Conservation (phyloP, 2,113 vertebrate species). For the Equus przewalskii region DNA sequence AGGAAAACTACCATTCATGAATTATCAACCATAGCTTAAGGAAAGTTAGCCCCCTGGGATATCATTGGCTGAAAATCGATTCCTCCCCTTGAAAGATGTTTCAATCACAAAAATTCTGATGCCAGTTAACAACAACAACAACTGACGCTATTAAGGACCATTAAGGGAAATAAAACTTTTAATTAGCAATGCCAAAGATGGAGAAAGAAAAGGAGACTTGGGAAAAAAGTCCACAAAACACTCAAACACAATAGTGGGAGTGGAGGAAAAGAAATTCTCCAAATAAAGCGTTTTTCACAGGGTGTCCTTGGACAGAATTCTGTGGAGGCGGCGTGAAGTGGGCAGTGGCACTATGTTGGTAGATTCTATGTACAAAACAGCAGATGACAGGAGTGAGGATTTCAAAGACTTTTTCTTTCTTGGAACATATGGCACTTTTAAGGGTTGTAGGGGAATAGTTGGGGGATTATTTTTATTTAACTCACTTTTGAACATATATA, state of each 20-base stretch:
- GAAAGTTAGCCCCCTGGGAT: not conserved
- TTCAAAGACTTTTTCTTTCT: slow-evolving; percentile 70
- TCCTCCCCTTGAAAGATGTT: not conserved
- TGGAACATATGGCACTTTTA: slow-evolving; percentile 56
- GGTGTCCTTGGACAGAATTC: slow-evolving; percentile 71
- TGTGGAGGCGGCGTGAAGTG: slow-evolving; percentile 61
- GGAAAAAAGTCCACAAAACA: not conserved
- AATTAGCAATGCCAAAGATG: slow-evolving; percentile 8
- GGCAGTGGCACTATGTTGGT: slow-evolving; percentile 65
- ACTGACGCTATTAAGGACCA: not conserved
- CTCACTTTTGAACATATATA: slow-evolving; percentile 29
- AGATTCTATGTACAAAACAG: slow-evolving; percentile 52
- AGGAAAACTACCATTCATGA: not conserved
- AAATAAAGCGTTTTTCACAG: slow-evolving; percentile 54
- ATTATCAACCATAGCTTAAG: not conserved
- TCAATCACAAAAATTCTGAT: not conserved
- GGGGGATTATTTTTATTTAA: slow-evolving; percentile 3
- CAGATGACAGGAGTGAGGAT: slow-evolving; percentile 49
- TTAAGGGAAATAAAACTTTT: not conserved
- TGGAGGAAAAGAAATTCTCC: slow-evolving; percentile 46
- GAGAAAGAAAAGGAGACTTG: slow-evolving; percentile 17
- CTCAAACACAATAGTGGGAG: not conserved
- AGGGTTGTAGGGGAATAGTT: slow-evolving; percentile 20
- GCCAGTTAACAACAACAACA: not conserved
- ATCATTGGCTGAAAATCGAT: not conserved